Percentiles rank a stretch among this genome's conserved stretches.
Conservation (phyloP, 2,113 vertebrate species). For the Corvus moneduloides region DNA sequence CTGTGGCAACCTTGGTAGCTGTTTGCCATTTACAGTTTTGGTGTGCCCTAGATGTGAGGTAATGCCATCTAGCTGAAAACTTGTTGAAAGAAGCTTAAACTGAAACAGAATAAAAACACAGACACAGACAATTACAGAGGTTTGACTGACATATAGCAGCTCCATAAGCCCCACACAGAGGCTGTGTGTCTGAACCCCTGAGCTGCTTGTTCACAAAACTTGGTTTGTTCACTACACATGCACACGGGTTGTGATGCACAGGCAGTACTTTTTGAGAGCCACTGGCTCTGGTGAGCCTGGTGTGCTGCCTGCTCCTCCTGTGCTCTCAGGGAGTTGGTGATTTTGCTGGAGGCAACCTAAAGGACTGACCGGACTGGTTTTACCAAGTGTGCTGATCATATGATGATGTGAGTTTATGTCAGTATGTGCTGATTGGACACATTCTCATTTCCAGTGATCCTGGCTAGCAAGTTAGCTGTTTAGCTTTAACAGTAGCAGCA, state of each 20-base stretch:
- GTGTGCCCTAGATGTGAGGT: not conserved
- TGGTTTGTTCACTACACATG: not conserved
- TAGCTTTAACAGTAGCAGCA: not conserved
- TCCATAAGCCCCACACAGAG: not conserved
- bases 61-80: not conserved
- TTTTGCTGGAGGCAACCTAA: not conserved
- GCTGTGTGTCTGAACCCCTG: not conserved
- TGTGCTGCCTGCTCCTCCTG: not conserved
- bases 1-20: not conserved
- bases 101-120: not conserved
- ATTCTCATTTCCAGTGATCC: not conserved
- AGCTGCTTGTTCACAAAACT: not conserved
- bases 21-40: not conserved
- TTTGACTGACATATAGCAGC: not conserved
- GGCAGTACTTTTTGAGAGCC: not conserved
- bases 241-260: accelerated
- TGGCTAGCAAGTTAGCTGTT: not conserved
- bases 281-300: not conserved
- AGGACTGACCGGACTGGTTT: not conserved
- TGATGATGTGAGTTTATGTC: not conserved
- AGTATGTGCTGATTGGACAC: not conserved
- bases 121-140: not conserved
- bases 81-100: not conserved
- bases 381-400: not conserved
- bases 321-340: not conserved